Percentiles rank a stretch among this genome's conserved stretches.
phyloP scores from a whole-genome alignment of 2,113 vertebrate genomes.

The Passer montanus region DNA sequence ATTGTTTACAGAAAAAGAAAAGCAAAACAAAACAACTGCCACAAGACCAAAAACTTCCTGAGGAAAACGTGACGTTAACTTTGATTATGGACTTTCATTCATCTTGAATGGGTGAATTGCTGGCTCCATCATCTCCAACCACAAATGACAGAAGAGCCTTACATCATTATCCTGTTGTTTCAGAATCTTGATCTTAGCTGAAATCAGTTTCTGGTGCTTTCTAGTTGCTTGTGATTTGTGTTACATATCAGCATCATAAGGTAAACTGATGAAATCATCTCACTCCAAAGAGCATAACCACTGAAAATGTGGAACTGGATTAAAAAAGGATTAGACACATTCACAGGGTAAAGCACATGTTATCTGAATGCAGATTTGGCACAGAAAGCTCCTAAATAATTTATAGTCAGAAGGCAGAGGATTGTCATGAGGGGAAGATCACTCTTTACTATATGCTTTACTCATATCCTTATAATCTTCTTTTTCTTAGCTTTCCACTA shows the following conservation, averaged over 20 bases:
- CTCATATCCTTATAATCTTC: not conserved
- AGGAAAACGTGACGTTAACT: not conserved
- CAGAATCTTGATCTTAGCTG: not conserved
- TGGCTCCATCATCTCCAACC: not conserved
- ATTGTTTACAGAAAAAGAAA: not conserved
- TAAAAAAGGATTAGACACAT: not conserved
- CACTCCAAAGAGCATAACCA: not conserved
- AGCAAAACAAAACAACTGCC: not conserved
- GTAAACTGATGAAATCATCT: not conserved
- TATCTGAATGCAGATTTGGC: not conserved
- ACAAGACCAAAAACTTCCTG: not conserved
- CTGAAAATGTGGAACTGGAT: not conserved
- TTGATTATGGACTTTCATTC: not conserved
- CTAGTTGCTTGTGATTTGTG: not conserved
- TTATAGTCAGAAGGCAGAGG: not conserved
- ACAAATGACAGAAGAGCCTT: not conserved
- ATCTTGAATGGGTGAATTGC: not conserved
- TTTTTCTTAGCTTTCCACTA: not conserved
- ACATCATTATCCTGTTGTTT: not conserved
- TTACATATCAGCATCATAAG: not conserved
- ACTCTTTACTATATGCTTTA: not conserved
- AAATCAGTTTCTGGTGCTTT: not conserved
- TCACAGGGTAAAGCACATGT: not conserved
- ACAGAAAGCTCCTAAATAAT: not conserved
- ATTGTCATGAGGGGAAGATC: not conserved